Evolutionary conservation across 2,888 invertebrate species (phyloP).

Genomic region (Pollenia amentaria): DNA sequence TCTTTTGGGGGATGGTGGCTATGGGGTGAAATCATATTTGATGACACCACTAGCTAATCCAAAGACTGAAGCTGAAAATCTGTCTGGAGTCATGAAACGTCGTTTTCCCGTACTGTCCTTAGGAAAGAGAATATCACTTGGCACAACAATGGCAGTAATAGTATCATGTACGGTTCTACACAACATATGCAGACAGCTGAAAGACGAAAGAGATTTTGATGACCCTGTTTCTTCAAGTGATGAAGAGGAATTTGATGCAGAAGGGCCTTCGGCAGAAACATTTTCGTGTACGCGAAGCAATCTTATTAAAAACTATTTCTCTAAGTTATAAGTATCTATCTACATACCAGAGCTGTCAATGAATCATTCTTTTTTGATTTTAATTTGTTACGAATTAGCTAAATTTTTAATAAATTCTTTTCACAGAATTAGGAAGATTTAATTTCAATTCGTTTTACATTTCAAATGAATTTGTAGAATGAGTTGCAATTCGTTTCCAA

Average conservation of each 20-base stretch:
- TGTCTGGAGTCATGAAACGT: slow-evolving; percentile 65
- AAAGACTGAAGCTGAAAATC: neutral
- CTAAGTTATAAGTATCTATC: too few species aligned
- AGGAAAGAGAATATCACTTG: slow-evolving; percentile 38
- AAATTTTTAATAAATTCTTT: too few species aligned
- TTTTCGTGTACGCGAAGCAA: slow-evolving; percentile 11
- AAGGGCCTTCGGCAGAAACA: neutral
- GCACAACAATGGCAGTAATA: slow-evolving; percentile 27
- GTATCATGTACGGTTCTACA: slow-evolving; percentile 42
- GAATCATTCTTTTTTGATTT: too few species aligned
- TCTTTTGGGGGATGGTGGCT: slow-evolving; percentile 10
- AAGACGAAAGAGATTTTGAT: slow-evolving; percentile 6
- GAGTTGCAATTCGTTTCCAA: too few species aligned
- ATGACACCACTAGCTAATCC: slow-evolving; percentile 22
- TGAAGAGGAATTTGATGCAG: slow-evolving; percentile 1
- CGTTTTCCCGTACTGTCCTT: slow-evolving; percentile 64
- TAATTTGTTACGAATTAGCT: too few species aligned
- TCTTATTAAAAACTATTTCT: too few species aligned
- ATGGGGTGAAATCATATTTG: slow-evolving; percentile 29
- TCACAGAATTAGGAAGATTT: too few species aligned
- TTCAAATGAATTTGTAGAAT: too few species aligned
- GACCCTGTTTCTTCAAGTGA: neutral
- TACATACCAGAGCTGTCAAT: too few species aligned
- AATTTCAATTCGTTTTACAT: too few species aligned
- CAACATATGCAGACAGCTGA: slow-evolving; percentile 17